Conservation (phyloP, 2,113 vertebrate genomes). For the Callopanchax toddi region DNA sequence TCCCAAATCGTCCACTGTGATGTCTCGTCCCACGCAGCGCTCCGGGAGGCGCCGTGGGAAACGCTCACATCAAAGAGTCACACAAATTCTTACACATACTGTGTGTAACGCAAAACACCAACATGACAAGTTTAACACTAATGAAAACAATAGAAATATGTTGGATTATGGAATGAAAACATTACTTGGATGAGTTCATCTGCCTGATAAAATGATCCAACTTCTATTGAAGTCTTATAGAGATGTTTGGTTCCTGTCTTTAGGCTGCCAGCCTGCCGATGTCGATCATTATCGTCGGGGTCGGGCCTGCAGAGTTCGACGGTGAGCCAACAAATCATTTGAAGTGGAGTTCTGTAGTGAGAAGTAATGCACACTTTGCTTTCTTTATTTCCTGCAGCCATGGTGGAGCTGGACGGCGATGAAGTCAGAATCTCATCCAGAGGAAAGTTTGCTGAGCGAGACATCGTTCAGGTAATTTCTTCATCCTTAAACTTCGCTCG, state of each 20-base stretch:
- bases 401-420: constrained; percentile 96
- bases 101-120: background rate
- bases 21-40: constrained; percentile 31
- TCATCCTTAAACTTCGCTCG: too few species aligned
- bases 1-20: constrained; percentile 42
- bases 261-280: constrained; percentile 92
- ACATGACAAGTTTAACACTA: background rate
- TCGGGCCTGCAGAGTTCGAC: constrained; percentile 94
- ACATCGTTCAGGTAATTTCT: constrained; percentile 92
- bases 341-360: background rate
- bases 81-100: constrained; percentile 15
- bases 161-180: too few species aligned
- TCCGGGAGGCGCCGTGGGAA: constrained; percentile 17
- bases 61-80: constrained; percentile 17
- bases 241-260: background rate
- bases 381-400: constrained; percentile 78
- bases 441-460: constrained; percentile 93
- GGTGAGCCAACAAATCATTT: constrained; percentile 77
- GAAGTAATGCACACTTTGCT: background rate
- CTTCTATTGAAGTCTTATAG: background rate
- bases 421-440: constrained; percentile 94
- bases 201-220: too few species aligned
- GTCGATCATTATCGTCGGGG: constrained; percentile 96
- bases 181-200: too few species aligned
- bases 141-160: background rate